These are phyloP conservation scores for Margaritifera margaritifera DNA, from an alignment of 2,888 invertebrate genomes.

Conservation along the genomic window DNA sequence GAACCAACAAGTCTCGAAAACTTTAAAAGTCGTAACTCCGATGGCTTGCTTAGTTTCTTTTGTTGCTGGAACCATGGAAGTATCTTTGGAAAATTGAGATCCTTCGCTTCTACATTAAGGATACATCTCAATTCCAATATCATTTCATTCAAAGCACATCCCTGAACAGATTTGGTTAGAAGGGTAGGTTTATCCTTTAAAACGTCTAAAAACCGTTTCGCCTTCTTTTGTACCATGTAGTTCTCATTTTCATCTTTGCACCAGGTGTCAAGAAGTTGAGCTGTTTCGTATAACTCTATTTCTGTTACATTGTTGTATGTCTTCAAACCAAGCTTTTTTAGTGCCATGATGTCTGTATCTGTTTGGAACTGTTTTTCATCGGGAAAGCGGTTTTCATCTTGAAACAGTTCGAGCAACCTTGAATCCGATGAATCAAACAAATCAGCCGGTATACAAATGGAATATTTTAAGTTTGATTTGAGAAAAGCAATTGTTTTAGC, in stretches of 20 bases:
- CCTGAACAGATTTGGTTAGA: too few relatives aligned
- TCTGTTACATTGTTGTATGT: constrained; percentile 1
- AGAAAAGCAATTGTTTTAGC: constrained; percentile 12
- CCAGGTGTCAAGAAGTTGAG: background rate
- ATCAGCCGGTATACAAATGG: constrained; percentile 9
- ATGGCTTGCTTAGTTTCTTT: constrained; percentile 6
- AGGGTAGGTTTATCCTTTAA: too few relatives aligned
- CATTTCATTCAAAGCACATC: too few relatives aligned
- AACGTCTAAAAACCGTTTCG: background rate
- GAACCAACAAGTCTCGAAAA: constrained; percentile 11
- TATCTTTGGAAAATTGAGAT: background rate
- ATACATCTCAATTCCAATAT: constrained; percentile 6
- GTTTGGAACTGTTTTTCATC: background rate
- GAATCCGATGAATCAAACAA: constrained; percentile 14
- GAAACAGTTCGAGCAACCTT: constrained; percentile 5
- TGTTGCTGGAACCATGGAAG: constrained; percentile 12
- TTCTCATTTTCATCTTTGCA: background rate
- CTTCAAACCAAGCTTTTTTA: constrained; percentile 14
- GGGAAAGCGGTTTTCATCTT: constrained; percentile 11
- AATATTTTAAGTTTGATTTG: background rate
- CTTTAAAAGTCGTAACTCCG: constrained; percentile 3
- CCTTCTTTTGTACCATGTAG: background rate
- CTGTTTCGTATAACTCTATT: constrained; percentile 7
- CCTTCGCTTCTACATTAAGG: background rate
- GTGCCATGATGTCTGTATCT: background rate